Evolutionary conservation across 2,113 vertebrate species (phyloP), one percentile per base, ranked within the genome.

Genomic region (Neotragus pygmaeus): DNA sequence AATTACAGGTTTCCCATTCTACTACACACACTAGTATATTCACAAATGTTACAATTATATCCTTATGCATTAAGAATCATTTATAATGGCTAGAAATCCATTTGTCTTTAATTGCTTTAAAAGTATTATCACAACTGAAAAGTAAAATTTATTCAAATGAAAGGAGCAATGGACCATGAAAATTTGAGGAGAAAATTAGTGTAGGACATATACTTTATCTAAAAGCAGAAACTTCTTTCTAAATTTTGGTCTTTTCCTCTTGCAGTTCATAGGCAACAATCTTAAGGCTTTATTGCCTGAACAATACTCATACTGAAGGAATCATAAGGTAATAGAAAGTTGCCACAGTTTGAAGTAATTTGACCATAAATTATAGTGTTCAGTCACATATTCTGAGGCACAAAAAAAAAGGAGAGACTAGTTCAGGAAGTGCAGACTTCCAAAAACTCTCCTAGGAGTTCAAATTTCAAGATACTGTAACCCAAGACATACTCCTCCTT

Each of bases 21-120:
- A 92, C 17, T 47, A 87, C 49, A 91, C 84, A 87, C 43, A 96
- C 92, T 96, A 96, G 47, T 47, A 94, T 70, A 94, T 2, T 1
- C 2, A 98, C 9, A 73, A 82, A 97, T 92, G 75, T 2, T 96
- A 92, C 60, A 96, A 92, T 81, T 97, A 95, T 75, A 96, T 70
- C 53, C 33, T 98, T 93, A 97, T 91, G 90, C 86, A 98, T 98
- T 97, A 98, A 95, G 57, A 97, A 94, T 97, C 0, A 28, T 94
- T 98, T 91, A 96, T 91, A 98, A 97, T 91, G 64, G 91, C 1
- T 98, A 96, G 62, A 98, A 98, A 98, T 97, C 89, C 85, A 96
- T 97, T 97, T 97, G 73, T 92, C 94, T 98, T 97, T 98, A 96
- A 98, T 97, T 98, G 94, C 96, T 97, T 98, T 98, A 96, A 98